Evolutionary conservation across 2,113 vertebrate species (phyloP), one percentile per base, ranked within the genome.

Genomic region (Pardalotus punctatus): DNA sequence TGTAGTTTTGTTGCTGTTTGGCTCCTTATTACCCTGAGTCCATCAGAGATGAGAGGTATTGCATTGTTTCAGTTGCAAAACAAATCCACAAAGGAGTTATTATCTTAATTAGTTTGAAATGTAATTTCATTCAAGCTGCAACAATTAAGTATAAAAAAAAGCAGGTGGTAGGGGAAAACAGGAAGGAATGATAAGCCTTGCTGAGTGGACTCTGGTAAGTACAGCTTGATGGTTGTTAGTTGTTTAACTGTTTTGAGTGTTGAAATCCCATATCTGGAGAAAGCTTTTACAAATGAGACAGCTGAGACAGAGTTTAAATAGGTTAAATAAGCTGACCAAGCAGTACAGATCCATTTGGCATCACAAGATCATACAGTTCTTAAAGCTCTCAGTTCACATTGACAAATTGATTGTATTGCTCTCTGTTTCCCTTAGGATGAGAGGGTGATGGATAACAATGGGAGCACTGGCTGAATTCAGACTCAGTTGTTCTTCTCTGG

Each of bases 111-210:
- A 93, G 67, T 67, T 94, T 74, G 88, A 60, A 78, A 76, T 28
- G 56, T 83, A 86, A 94, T 93, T 95, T 79, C 90, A 94, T 95
- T 90, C 50, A 80, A 81, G 79, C 62, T 86, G 64, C 88, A 96
- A 77, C 64, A 83, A 90, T 60, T 79, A 47, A 31, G 43, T 70
- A 40, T 31, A 48, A 58, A 83, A 85, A 85, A 73, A 83, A 83
- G 21, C 27, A 93, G 61, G 71, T 82, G 14, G 38, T 73, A 23
- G 57, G 36, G 58, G 76, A 66, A 67, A 86, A 45, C 28, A 51
- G 51, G 35, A 28, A 35, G 33, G 57, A 40, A 14, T 54, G 58
- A 76, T 90, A 60, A 93, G 14, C 60, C 27, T 64, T 9, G 7
- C 58, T 66, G 60, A 62, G 72, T 51, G 69, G 40, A 20, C 50